A percentile compares a stretch with the other conserved stretches of the same genome.
Evolutionary conservation across 2,888 invertebrate genomes (phyloP).

Genomic region (Synanthedon tipuliformis): DNA sequence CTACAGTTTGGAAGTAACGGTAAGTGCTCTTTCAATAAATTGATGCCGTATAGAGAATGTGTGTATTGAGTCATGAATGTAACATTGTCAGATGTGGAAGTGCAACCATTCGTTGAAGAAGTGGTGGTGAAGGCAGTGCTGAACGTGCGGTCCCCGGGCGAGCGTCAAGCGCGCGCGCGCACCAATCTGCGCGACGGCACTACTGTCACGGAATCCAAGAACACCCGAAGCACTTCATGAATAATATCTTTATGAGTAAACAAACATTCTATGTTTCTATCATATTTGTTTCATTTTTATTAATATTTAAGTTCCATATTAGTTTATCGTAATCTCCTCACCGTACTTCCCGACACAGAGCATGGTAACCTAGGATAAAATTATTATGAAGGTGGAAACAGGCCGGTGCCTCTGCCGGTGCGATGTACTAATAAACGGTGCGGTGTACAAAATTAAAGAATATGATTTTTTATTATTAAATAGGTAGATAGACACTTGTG

Average conservation of each 20-base stretch:
- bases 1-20: conserved; percentile 36
- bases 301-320: no score
- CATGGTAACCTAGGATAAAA: no score
- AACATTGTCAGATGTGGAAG: conserved; percentile 28
- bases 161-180: conserved; percentile 37
- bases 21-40: conserved; percentile 9
- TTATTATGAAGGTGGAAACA: no score
- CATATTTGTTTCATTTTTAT: no score
- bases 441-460: no score
- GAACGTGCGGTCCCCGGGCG: conserved; percentile 39
- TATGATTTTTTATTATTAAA: no score
- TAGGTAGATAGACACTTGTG: no score
- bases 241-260: not conserved
- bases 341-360: no score
- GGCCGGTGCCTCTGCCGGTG: no score
- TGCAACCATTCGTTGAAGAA: conserved; percentile 51
- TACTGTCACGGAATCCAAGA: conserved; percentile 38
- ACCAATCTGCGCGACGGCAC: conserved; percentile 44
- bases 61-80: not conserved
- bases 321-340: no score
- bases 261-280: no score
- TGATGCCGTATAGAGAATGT: not conserved
- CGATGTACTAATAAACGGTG: no score
- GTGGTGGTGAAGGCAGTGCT: conserved; percentile 58
- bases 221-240: conserved; percentile 4